Evolutionary conservation across 2,113 vertebrate species (phyloP), one percentile per base, ranked within the genome.

Genomic region (Pseudorasbora parva): DNA sequence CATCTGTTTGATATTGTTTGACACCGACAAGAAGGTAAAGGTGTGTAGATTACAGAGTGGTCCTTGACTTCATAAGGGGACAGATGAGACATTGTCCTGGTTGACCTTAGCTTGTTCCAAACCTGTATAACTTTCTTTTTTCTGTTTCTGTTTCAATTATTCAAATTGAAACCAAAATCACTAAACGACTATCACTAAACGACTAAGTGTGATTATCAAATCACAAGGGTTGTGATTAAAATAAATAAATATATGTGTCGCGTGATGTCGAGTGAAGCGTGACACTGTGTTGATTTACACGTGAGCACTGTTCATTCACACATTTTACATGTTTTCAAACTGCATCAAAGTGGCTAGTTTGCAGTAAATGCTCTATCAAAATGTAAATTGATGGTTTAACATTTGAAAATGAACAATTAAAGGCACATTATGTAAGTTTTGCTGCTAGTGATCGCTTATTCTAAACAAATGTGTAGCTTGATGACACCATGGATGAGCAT

Each of bases 1-100:
- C 91, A 91, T 94, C 91, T 94, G 91, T 92, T 93, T 91, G 91
- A 93, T 91, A 92, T 90, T 88, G 86, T 86, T 88, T 91, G 91
- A 92, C 85, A 68, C 54, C 62, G 88, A n/a, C 30, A 49, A 30
- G 12, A 51, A 68, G 85, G 62, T n/a, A 8, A 64, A 43, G 57
- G 57, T 57, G 27, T 82, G 88, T 72, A 85, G 71, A 66, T 75
- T 27, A 76, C 47, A 82, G 4, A 51, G 85, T 86, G 80, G 68
- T 56, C 87, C 57, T 84, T 68, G 80, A 75, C 79, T 81, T 83
- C 84, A 85, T 75, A 30, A 73, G 78, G 41, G 41, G 15, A 68
- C 76, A 21, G 60, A 43, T 14, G 71, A 62, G 71, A 23, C 11
- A 15, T 47, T 51, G 8, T 43, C 33, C n/a, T 69, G 54, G 60